Conservation (phyloP, 2,113 vertebrate species). For the Dryoscopus gambensis region DNA sequence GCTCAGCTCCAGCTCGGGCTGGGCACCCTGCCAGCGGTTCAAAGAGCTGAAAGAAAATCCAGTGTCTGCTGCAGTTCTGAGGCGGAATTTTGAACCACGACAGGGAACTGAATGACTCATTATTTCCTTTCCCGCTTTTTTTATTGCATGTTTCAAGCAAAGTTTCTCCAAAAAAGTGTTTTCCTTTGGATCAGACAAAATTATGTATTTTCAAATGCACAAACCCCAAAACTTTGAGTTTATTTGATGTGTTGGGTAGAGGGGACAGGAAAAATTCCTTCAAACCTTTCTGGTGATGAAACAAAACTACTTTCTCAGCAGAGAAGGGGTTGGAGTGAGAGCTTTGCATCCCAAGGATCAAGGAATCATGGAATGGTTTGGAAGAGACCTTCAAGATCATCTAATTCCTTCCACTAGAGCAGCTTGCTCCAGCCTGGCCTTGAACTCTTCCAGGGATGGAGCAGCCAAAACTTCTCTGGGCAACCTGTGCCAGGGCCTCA, state of each 20-base stretch:
- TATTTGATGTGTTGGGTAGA: neutral
- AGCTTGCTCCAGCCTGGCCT: neutral
- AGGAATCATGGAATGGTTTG: neutral
- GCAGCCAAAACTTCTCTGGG: neutral
- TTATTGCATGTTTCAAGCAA: neutral
- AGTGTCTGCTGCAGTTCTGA: neutral
- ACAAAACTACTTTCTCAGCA: neutral
- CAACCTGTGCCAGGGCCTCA: neutral
- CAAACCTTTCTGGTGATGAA: neutral
- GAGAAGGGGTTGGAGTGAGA: neutral
- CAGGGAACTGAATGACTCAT: neutral
- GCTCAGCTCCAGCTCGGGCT: neutral
- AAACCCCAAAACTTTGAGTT: neutral
- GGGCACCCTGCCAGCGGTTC: neutral
- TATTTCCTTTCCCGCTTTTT: neutral
- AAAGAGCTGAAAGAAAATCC: neutral
- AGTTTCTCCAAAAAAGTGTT: neutral
- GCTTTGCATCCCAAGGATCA: neutral
- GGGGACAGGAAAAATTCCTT: neutral
- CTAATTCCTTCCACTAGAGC: neutral
- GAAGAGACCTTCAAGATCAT: neutral
- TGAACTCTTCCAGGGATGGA: neutral
- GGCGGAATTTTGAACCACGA: neutral
- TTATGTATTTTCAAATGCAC: accelerated
- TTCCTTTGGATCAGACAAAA: neutral